A percentile compares a stretch with the other conserved stretches of the same genome.
phyloP scores from a whole-genome alignment of 2,113 vertebrate species.

The Pollachius pollachius region DNA sequence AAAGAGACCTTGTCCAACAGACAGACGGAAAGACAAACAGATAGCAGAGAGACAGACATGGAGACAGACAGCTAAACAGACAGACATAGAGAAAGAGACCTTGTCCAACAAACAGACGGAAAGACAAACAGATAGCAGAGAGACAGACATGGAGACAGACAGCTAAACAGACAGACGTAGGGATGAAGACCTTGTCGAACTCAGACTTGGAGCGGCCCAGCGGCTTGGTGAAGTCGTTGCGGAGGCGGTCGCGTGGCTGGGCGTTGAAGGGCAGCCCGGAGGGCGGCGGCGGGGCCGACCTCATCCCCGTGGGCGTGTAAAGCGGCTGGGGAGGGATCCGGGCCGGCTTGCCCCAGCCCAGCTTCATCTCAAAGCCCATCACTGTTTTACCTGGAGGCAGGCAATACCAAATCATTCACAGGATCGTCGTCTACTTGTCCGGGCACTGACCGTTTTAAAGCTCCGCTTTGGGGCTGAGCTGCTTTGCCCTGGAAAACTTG shows the following conservation, averaged over 20 bases:
- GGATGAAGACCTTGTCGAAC: slow-evolving; percentile 73
- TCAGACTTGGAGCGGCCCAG: slow-evolving; percentile 67
- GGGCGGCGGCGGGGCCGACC: slow-evolving; percentile 72
- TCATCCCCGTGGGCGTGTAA: slow-evolving; percentile 76
- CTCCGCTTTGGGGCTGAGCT: too few species aligned
- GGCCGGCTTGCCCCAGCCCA: slow-evolving; percentile 81
- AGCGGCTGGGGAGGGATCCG: slow-evolving; percentile 78
- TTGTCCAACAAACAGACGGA: too few species aligned
- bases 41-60: background rate
- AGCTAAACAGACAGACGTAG: slow-evolving; percentile 6
- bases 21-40: too few species aligned
- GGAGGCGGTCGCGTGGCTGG: slow-evolving; percentile 76
- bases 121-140: background rate
- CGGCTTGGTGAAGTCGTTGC: slow-evolving; percentile 79
- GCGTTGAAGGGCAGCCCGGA: slow-evolving; percentile 81
- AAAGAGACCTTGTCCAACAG: background rate
- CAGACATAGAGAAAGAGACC: slow-evolving; percentile 12
- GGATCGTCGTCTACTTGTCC: too few species aligned
- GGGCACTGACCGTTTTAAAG: too few species aligned
- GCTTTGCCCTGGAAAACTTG: too few species aligned
- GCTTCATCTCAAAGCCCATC: slow-evolving; percentile 83
- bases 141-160: background rate
- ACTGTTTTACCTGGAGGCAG: slow-evolving; percentile 71
- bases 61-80: too few species aligned
- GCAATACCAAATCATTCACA: background rate